phyloP scores from a whole-genome alignment of 1,140 invertebrate species.

The Anagrus nilaparvatae region DNA sequence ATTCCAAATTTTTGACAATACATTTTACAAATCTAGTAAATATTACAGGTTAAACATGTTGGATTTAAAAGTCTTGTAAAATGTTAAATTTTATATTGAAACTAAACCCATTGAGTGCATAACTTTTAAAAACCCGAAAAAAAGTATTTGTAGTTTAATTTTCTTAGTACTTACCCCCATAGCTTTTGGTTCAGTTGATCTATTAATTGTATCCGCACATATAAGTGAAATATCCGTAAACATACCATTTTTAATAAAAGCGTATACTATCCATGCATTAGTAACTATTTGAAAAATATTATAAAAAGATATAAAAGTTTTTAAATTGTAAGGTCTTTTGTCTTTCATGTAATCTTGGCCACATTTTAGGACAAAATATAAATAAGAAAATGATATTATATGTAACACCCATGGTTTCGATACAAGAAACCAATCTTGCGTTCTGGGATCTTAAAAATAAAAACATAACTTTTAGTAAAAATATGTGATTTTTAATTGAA shows the following conservation, averaged over 20 bases:
- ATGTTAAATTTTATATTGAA: no score
- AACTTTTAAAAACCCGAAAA: background rate
- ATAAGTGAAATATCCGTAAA: slow-evolving; percentile 21
- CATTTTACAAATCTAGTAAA: no score
- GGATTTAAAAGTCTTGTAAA: no score
- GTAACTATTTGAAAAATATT: slow-evolving; percentile 48
- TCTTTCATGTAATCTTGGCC: slow-evolving; percentile 51
- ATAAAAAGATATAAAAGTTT: slow-evolving; percentile 46
- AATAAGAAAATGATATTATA: slow-evolving; percentile 38
- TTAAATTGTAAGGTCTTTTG: slow-evolving; percentile 46
- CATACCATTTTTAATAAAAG: slow-evolving; percentile 28
- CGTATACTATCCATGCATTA: slow-evolving; percentile 41
- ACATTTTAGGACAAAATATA: slow-evolving; percentile 41
- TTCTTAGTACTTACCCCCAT: slow-evolving; percentile 21
- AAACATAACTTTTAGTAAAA: no score
- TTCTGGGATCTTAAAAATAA: slow-evolving; percentile 25
- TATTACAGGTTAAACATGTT: no score
- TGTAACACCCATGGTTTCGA: slow-evolving; percentile 41
- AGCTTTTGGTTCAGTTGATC: slow-evolving; percentile 6
- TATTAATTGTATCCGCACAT: slow-evolving; percentile 22
- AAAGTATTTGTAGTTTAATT: background rate
- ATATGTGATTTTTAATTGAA: no score
- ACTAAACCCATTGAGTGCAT: no score
- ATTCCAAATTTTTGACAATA: no score
- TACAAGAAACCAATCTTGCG: slow-evolving; percentile 48